Evolutionary conservation across 2,797 vertebrate genomes (phyloP), one percentile per base, ranked within the genome.

Genomic region (Eleutherodactylus coqui): DNA sequence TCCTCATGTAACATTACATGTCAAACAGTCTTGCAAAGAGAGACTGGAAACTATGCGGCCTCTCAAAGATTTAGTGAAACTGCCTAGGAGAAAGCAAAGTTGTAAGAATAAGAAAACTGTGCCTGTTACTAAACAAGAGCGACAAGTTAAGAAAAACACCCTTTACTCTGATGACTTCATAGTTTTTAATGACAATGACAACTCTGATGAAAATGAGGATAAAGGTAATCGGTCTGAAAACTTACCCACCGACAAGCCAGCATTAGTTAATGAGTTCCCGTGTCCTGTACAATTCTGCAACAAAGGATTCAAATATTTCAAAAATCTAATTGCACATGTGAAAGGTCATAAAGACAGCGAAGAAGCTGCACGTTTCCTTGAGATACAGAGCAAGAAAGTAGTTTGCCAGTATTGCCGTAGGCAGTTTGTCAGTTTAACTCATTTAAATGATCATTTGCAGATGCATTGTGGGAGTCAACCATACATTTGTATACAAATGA

Each of bases 341-440:
- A 98, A 95, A 88, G 95, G 93, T 80, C 98, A 99, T 43, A 96
- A 97, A 29, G 96, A 99, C 79, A 95, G 95, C 0, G 97, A 98
- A 86, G 98, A 99, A 90, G 98, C 97, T 0, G 96, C 95, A 87
- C 96, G 95, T 62, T 99, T 97, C 88, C 96, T 99, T 55, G 97
- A 99, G 93, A 96, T 99, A 96, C 97, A 97, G 88, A 97, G 95
- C 91, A 98, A 97, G 89, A 99, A 99, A 91, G 97, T 99, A 21
- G 95, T 98, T 91, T 99, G 98, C 90, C 98, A 99, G 92, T 99
- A 98, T 93, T 99, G 98, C 90, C 96, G 97, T 13, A 94, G 98
- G 41, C 97, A 99, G 88, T 99, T 99, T 88, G 94, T 99, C 24
- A 99, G 94, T 64, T 96, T 98, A 53, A 96, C 95, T 89, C 98